Conservation (phyloP, 2,113 vertebrate species). For the Eupsittula cactorum region DNA sequence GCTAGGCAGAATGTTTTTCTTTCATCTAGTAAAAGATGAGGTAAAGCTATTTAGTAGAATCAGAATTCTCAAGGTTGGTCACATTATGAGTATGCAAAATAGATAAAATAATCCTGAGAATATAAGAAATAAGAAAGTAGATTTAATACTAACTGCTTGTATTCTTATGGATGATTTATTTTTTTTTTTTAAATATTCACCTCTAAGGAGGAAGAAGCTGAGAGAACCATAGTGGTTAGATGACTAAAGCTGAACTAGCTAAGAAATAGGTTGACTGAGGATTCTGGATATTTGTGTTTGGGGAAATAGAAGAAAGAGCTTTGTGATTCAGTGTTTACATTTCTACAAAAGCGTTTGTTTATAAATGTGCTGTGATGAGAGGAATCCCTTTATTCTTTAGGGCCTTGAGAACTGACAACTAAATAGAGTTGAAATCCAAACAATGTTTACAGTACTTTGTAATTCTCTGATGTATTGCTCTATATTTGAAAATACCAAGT, state of each 20-base stretch:
- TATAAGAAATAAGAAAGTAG: not conserved
- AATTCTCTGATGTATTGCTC: not conserved
- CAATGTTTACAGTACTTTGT: not conserved
- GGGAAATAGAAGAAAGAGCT: not conserved
- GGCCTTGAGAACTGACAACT: not conserved
- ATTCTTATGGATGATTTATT: not conserved
- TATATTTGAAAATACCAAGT: not conserved
- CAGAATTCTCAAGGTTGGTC: not conserved
- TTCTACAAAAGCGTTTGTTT: not conserved
- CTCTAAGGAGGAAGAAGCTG: not conserved
- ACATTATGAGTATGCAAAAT: not conserved
- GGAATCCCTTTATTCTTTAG: slow-evolving; percentile 21
- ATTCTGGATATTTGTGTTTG: not conserved
- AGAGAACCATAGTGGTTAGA: not conserved
- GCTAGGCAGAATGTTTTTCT: not conserved
- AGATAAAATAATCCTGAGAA: not conserved
- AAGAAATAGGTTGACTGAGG: not conserved
- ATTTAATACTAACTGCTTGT: not conserved
- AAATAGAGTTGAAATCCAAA: not conserved
- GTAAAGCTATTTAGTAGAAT: not conserved
- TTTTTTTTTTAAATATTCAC: not conserved
- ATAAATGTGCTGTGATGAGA: not conserved
- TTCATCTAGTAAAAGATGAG: not conserved
- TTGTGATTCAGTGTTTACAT: not conserved
- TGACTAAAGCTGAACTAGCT: not conserved